Conservation (phyloP, 2,797 vertebrate genomes). For the Pantherophis vulpinus region DNA sequence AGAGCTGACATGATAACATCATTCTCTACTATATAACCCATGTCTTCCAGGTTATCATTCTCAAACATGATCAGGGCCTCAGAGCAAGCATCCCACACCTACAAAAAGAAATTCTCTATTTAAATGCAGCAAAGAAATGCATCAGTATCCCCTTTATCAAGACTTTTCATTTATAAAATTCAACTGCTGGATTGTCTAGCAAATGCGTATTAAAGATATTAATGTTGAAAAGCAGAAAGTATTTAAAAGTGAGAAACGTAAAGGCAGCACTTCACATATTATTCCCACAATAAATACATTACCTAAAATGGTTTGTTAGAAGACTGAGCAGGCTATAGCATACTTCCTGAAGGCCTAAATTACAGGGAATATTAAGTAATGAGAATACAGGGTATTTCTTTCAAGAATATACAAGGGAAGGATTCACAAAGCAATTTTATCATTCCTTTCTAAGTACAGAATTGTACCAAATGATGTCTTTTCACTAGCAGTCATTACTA, state of each 20-base stretch:
- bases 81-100: slow-evolving; percentile 99
- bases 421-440: neutral
- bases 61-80: slow-evolving; percentile 97
- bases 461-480: neutral
- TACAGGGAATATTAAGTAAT: neutral
- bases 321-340: neutral
- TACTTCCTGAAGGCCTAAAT: slow-evolving; percentile 10
- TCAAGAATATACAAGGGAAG: neutral
- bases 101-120: slow-evolving; percentile 48
- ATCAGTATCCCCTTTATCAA: neutral
- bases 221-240: neutral
- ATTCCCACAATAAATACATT: neutral
- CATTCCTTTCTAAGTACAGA: neutral
- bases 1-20: slow-evolving; percentile 89
- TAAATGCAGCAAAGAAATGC: slow-evolving; percentile 11
- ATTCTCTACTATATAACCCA: slow-evolving; percentile 97
- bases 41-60: slow-evolving; percentile 91
- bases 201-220: neutral
- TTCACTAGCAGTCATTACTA: neutral
- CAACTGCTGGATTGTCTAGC: neutral
- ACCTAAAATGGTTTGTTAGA: neutral
- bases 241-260: neutral
- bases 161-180: neutral
- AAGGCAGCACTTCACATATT: neutral
- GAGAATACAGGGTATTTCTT: neutral